Evolutionary conservation across 2,888 invertebrate species (phyloP), one percentile per base, ranked within the genome.

Genomic region (Synanthedon tipuliformis): DNA sequence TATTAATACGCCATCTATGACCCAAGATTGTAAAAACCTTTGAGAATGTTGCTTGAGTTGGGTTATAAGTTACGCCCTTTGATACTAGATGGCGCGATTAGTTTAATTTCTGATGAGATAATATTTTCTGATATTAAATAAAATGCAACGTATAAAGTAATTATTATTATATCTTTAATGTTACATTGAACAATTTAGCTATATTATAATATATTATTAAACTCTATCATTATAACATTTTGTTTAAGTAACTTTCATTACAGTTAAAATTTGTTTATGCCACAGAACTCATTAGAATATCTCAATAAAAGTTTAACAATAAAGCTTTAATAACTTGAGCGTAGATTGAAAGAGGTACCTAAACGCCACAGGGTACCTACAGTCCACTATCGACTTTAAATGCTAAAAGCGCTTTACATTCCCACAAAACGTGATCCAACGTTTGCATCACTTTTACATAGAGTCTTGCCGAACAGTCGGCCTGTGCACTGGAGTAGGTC

Each of bases 291-390:
- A 86, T 78, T 78, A 83, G 71, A 86, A 83, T 80, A 70, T 78
- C 68, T 78, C 63, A 78, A 81, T 80, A 78, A 83, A 79, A 80
- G 71, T 68, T 73, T 68, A 85, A 86, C 82, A 83, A 81, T 85
- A 84, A 86, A 86, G 86, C 87, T 73, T 82, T 81, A 76, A 74
- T 80, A 83, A 81, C 70, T 85, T 86, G 85, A 85, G 85, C 87
- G 81, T 81, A 82, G 78, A 81, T 72, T 75, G 66, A 69, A 82
- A 79, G 72, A 71, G 78, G 81, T 81, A 81, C 81, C 80, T 81
- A 79, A 68, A 77, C 73, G 81, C 80, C 70, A 71, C 72, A 60
- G 73, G 78, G 76, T 77, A 81, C 82, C 81, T 75, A 79, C 71
- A 69, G 69, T 75, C 34, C 78, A 78, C 82, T 84, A 83, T 81